phyloP scores from a whole-genome alignment of 2,888 invertebrate species.

The Graphium colonna region DNA sequence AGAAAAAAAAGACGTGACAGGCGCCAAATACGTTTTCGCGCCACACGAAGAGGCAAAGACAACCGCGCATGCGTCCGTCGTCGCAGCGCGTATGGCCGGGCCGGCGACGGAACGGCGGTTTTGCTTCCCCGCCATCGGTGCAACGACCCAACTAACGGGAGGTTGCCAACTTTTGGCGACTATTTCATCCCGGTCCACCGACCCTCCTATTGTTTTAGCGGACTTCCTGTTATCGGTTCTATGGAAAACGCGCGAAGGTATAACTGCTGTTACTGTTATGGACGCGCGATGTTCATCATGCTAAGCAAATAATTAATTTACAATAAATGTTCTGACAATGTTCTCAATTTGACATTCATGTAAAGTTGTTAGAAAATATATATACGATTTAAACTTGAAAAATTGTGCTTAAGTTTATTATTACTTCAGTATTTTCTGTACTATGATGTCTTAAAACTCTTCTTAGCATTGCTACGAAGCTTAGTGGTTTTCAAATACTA shows the following conservation, averaged over 20 bases:
- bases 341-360: no score
- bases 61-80: slow-evolving; percentile 63
- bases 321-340: no score
- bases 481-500: no score
- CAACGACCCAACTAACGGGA: slow-evolving; percentile 35
- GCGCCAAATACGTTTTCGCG: slow-evolving; percentile 40
- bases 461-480: no score
- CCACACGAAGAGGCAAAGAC: slow-evolving; percentile 32
- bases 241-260: slow-evolving; percentile 29
- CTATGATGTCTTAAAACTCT: no score
- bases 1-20: slow-evolving; percentile 3
- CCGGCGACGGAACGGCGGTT: slow-evolving; percentile 51
- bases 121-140: slow-evolving; percentile 63
- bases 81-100: slow-evolving; percentile 57
- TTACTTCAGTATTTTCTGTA: no score
- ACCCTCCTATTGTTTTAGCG: slow-evolving; percentile 35
- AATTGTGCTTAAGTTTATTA: no score
- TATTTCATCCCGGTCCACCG: slow-evolving; percentile 4
- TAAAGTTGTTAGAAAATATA: no score
- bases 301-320: no score
- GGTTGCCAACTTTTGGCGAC: slow-evolving; percentile 20
- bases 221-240: slow-evolving; percentile 40
- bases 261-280: no score
- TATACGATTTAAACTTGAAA: no score
- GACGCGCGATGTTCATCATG: no score